Evolutionary conservation across 2,888 invertebrate genomes (phyloP).

Genomic region (Drosophila hamatofila): DNA sequence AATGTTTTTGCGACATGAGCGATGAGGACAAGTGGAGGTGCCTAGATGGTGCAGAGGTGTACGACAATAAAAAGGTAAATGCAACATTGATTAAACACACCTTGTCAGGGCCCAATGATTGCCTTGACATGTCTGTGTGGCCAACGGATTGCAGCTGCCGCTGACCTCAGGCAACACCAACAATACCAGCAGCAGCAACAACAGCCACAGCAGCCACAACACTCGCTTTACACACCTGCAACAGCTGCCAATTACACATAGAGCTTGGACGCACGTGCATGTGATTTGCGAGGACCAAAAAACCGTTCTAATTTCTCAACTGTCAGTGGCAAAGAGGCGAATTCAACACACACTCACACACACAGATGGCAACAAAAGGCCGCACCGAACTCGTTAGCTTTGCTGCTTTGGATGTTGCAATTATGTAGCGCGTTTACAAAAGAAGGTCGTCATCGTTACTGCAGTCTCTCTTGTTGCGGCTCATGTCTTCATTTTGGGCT

Average conservation of each 20-base stretch:
- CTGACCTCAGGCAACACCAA: conserved; percentile 61
- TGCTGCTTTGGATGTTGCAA: conserved; percentile 64
- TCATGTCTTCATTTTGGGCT: conserved; percentile 77
- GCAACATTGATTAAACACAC: conserved; percentile 57
- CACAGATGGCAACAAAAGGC: conserved; percentile 27
- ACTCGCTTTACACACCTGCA: conserved; percentile 55
- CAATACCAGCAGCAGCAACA: conserved; percentile 29
- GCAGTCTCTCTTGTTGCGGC: conserved; percentile 26
- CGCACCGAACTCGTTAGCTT: conserved; percentile 68
- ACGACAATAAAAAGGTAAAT: conserved; percentile 27
- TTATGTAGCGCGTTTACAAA: conserved; percentile 75
- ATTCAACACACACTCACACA: conserved; percentile 25
- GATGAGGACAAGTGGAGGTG: conserved; percentile 3
- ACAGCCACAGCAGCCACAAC: conserved; percentile 28
- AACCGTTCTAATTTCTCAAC: conserved; percentile 81
- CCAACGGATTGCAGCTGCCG: conserved; percentile 48
- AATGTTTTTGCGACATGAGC: conserved; percentile 42
- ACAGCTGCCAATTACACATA: conserved; percentile 59
- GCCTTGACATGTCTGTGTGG: conserved; percentile 40
- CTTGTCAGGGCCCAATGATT: conserved; percentile 35
- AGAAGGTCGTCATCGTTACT: conserved; percentile 68
- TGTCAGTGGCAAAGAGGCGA: conserved; percentile 73
- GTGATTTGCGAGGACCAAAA: conserved; percentile 71
- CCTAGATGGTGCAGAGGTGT: background rate
- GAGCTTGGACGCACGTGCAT: conserved; percentile 67